Evolutionary conservation across 2,113 vertebrate genomes (phyloP).

Genomic region (Semnornis frantzii): DNA sequence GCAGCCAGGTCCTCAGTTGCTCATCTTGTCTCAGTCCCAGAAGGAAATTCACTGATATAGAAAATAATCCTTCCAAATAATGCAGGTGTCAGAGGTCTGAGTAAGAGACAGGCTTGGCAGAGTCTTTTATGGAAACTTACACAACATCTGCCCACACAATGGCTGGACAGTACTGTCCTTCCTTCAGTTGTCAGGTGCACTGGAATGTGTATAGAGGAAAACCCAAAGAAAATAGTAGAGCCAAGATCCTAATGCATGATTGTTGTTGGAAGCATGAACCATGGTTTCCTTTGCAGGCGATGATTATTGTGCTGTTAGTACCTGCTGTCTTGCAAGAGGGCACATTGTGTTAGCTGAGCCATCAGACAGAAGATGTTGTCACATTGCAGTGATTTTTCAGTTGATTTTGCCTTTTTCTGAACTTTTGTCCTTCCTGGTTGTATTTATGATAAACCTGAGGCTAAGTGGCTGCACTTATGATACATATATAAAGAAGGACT

Average conservation of each 20-base stretch:
- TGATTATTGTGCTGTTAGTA: not conserved
- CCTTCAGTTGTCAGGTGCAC: conserved; percentile 63
- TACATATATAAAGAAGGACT: not conserved
- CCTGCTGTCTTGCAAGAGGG: not conserved
- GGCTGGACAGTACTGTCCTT: conserved; percentile 46
- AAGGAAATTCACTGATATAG: not conserved
- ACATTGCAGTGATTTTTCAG: not conserved
- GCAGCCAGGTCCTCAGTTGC: not conserved
- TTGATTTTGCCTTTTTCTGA: not conserved
- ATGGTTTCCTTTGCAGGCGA: not conserved
- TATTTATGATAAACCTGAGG: not conserved
- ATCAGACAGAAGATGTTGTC: not conserved
- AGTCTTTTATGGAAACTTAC: conserved; percentile 39
- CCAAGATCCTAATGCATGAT: not conserved
- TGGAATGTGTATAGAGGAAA: conserved; percentile 22
- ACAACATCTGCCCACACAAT: conserved; percentile 60
- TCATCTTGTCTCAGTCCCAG: conserved; percentile 3
- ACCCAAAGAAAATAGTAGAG: not conserved
- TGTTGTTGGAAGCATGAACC: not conserved
- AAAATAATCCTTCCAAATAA: conserved; percentile 53
- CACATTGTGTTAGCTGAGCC: not conserved
- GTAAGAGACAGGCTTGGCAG: conserved; percentile 39
- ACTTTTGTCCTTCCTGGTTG: not conserved
- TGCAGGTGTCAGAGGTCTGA: conserved; percentile 51
- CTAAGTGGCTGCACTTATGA: not conserved